A percentile compares a stretch with the other conserved stretches of the same genome.
These are phyloP conservation scores for Neocrepidodera transversa DNA, from an alignment of 2,888 invertebrate genomes.

Conservation along the genomic window DNA sequence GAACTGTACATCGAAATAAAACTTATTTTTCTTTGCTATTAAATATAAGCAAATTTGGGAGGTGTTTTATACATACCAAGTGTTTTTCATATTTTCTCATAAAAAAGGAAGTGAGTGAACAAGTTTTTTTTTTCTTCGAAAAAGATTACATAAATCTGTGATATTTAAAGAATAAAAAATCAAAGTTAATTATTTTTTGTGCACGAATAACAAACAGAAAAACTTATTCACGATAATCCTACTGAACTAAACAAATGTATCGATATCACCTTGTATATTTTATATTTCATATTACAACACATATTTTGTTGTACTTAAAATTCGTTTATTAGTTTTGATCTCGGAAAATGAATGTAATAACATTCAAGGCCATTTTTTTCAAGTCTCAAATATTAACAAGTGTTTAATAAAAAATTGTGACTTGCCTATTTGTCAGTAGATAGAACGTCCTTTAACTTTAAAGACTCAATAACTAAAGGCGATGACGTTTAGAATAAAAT, in stretches of 20 bases:
- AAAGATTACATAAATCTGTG: constrained; percentile 8
- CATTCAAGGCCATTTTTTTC: constrained; percentile 2
- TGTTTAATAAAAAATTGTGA: too few species aligned
- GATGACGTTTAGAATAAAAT: too few species aligned
- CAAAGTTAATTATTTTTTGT: constrained; percentile 1
- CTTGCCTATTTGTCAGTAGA: not conserved
- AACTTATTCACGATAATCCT: constrained; percentile 1
- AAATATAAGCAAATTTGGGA: not conserved
- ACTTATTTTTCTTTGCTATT: not conserved
- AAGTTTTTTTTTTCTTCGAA: constrained; percentile 8
- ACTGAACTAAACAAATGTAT: not conserved
- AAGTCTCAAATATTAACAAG: too few species aligned
- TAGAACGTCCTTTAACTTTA: too few species aligned
- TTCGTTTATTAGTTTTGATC: constrained; percentile 2
- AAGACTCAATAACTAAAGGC: too few species aligned
- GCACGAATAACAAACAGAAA: not conserved
- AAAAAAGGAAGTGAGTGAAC: not conserved
- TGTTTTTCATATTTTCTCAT: not conserved
- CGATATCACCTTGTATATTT: not conserved
- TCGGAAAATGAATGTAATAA: constrained; percentile 3
- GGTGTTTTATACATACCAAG: not conserved
- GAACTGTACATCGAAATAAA: not conserved
- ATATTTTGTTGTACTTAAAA: constrained; percentile 12
- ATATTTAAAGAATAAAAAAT: constrained; percentile 4
- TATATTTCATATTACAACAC: not conserved